Evolutionary conservation across 2,888 invertebrate genomes (phyloP).

Genomic region (Cephus pulcher): DNA sequence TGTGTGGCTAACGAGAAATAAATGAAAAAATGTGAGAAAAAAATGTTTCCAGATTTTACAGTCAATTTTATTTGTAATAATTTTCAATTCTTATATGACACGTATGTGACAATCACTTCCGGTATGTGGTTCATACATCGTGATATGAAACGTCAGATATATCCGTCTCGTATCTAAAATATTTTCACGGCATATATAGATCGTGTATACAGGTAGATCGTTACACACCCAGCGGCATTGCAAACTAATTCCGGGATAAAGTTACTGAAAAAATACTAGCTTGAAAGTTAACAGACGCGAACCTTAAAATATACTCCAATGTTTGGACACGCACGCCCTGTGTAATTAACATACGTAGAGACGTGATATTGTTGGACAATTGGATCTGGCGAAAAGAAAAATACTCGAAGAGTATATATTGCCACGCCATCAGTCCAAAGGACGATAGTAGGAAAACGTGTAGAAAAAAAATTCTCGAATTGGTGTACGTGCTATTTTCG

Average conservation of each 20-base stretch:
- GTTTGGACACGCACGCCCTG: constrained; percentile 25
- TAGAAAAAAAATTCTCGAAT: neutral
- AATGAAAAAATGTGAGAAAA: neutral
- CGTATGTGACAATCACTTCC: neutral
- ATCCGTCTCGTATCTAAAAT: neutral
- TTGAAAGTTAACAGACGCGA: constrained; percentile 14
- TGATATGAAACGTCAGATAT: neutral
- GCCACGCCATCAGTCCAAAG: neutral
- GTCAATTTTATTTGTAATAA: neutral
- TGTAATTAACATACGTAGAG: constrained; percentile 25
- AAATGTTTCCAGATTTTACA: neutral
- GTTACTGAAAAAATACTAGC: constrained; percentile 33
- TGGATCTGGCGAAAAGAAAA: neutral
- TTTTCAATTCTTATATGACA: neutral
- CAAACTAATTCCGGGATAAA: constrained; percentile 40
- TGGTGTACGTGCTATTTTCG: neutral
- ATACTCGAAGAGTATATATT: neutral
- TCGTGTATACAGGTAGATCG: neutral
- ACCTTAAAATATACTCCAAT: constrained; percentile 35
- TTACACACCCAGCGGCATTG: constrained; percentile 26
- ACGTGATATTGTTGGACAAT: neutral
- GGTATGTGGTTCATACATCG: neutral
- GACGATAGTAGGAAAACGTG: neutral
- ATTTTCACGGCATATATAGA: neutral
- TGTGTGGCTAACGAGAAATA: no score